Base-by-base conservation (phyloP, 2,113 vertebrate species). In the Poeciliopsis retropinna region DNA sequence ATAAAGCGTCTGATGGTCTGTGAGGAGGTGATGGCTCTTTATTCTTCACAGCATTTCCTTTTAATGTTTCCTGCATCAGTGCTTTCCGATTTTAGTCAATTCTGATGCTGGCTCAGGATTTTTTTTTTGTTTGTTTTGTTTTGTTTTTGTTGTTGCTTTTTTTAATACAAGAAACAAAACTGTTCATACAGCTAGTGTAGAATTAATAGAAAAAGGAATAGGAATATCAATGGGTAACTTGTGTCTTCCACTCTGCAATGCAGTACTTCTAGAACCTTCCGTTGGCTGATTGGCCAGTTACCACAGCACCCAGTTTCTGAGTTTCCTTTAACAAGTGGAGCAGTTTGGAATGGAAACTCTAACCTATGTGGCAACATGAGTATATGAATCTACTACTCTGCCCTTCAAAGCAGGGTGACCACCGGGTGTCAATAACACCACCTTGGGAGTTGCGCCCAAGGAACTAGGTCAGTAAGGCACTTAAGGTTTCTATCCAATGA, bases 1-100 rank as follows among this genome's bases (percentile, higher is more conserved):
- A 64, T 70, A 57, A 79, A 79, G 83, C 29, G 44, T 30, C 65
- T 70, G 65, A 84, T 62, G 54, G 73, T 60, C 66, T 60, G 30
- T 30, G 60, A 75, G 60, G 67, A 65, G 65, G 79, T 61, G 75
- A 75, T 30, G 81, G 72, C 72, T 73, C 14, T 12, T 7, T n/a
- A 51, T 70, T 62, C 68, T 31, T 64, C 31, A 25, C 15, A 64
- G 60, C 64, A 54, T 81, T 72, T 61, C 85, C 73, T 72, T 81
- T 78, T 67, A n/a, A 84, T 79, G 34, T 54, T 51, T 71, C 28
- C 60, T 47, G 17, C 2, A 17, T 60, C 1, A 60, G 7, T 70
- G 13, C 6, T 17, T 3, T 1, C n/a, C 1, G 28, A 44, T 28
- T 67, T 44, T 44, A 44, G n/a, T 27, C 13, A 15, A 39, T 14